Evolutionary conservation across 1,140 invertebrate genomes (phyloP).

Genomic region (Homarus americanus): DNA sequence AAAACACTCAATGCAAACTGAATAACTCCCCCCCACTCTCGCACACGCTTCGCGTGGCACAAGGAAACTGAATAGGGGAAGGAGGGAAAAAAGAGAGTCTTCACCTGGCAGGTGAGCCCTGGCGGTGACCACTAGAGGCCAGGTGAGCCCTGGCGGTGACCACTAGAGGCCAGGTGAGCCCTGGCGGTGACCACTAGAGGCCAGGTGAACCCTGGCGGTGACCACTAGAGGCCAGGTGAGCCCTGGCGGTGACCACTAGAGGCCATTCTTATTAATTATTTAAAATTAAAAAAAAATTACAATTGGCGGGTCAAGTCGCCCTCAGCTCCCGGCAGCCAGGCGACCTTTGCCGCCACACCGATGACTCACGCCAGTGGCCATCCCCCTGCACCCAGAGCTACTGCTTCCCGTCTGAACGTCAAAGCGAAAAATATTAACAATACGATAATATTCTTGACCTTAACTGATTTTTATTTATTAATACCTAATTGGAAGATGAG

Average conservation of each 20-base stretch:
- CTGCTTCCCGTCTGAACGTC: background rate
- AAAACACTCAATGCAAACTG: too few species aligned
- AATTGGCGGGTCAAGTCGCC: background rate
- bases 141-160: background rate
- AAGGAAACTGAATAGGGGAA: too few species aligned
- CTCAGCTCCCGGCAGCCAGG: background rate
- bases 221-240: background rate
- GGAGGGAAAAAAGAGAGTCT: too few species aligned
- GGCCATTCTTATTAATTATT: too few species aligned
- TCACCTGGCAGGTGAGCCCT: background rate
- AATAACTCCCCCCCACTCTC: too few species aligned
- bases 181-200: background rate
- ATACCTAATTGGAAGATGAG: too few species aligned
- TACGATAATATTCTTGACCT: too few species aligned
- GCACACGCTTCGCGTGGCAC: too few species aligned
- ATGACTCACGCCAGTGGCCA: conserved; percentile 4
- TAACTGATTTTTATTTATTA: too few species aligned
- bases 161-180: background rate
- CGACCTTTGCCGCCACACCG: conserved; percentile 32
- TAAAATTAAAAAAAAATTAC: too few species aligned
- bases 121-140: background rate
- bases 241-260: too few species aligned
- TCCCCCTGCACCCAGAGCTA: background rate
- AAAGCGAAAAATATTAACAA: too few species aligned
- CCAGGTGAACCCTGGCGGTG: background rate